Conservation (phyloP, 2,113 vertebrate genomes). For the Sclerurus mexicanus region DNA sequence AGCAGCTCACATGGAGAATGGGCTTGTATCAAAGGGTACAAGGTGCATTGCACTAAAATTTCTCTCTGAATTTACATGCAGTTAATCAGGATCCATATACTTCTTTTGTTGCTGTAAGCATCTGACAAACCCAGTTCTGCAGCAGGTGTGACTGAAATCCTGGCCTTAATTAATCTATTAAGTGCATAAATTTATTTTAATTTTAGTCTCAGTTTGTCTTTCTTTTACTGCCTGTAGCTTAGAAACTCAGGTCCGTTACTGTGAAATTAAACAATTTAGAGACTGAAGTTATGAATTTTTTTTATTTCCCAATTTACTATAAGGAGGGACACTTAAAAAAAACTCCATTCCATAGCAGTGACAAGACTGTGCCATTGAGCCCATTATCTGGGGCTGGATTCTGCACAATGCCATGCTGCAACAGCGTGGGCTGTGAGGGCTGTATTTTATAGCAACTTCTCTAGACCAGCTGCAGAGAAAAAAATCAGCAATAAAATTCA, state of each 20-base stretch:
- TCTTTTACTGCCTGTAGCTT: background rate
- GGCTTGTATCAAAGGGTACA: background rate
- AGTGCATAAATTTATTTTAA: background rate
- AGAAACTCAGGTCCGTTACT: background rate
- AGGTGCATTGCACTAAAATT: background rate
- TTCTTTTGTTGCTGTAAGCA: background rate
- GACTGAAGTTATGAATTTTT: background rate
- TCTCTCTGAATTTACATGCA: background rate
- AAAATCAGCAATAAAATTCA: slow-evolving; percentile 62
- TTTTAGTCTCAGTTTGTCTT: background rate
- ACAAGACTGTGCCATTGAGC: background rate
- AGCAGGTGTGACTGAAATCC: background rate
- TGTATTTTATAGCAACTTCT: slow-evolving; percentile 34
- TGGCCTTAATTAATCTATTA: background rate
- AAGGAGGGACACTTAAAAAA: background rate
- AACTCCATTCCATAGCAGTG: background rate
- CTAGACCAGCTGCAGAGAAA: slow-evolving; percentile 62
- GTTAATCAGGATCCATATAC: background rate
- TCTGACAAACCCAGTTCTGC: background rate
- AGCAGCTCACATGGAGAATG: background rate
- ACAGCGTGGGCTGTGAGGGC: background rate
- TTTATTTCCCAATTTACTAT: background rate
- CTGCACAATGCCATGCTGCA: background rate
- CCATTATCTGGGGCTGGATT: background rate
- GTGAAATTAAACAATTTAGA: background rate